These are phyloP conservation scores for Diachasma alloeum DNA, from an alignment of 1,140 invertebrate genomes.

Conservation along the genomic window DNA sequence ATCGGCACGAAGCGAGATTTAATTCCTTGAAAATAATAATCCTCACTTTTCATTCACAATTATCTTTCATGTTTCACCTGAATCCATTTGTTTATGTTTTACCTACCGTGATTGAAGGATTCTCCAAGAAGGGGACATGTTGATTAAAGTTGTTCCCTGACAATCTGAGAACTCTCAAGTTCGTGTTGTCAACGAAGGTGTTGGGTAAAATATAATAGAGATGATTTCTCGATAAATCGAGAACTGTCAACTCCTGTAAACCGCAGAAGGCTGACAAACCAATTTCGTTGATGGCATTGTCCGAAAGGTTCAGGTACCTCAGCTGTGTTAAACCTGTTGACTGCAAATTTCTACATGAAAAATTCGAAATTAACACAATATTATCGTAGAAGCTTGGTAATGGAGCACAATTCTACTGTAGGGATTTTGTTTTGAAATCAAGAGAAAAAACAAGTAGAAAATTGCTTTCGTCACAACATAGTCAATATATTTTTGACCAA, in stretches of 20 bases:
- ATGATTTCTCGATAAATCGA: constrained; percentile 56
- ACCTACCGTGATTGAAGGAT: constrained; percentile 45
- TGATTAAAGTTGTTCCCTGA: constrained; percentile 54
- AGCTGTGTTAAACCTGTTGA: constrained; percentile 46
- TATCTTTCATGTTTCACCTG: neutral
- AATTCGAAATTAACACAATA: no score
- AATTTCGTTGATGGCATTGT: constrained; percentile 54
- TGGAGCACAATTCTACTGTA: no score
- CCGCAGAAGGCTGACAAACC: constrained; percentile 45
- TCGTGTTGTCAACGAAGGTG: constrained; percentile 43
- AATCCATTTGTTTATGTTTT: neutral
- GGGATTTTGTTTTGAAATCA: no score
- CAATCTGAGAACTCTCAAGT: constrained; percentile 48
- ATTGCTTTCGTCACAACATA: no score
- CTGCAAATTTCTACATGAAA: constrained; percentile 37
- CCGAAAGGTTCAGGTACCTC: constrained; percentile 54
- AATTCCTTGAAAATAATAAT: constrained; percentile 43
- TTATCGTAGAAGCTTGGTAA: no score
- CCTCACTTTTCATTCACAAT: neutral
- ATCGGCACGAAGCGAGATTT: constrained; percentile 49
- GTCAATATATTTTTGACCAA: no score
- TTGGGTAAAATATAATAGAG: constrained; percentile 47
- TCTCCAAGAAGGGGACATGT: constrained; percentile 46
- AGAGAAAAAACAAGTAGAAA: no score
- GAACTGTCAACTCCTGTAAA: constrained; percentile 45